These are phyloP conservation scores for Phaethornis superciliosus DNA, from an alignment of 2,113 vertebrate genomes.

Conservation along the genomic window DNA sequence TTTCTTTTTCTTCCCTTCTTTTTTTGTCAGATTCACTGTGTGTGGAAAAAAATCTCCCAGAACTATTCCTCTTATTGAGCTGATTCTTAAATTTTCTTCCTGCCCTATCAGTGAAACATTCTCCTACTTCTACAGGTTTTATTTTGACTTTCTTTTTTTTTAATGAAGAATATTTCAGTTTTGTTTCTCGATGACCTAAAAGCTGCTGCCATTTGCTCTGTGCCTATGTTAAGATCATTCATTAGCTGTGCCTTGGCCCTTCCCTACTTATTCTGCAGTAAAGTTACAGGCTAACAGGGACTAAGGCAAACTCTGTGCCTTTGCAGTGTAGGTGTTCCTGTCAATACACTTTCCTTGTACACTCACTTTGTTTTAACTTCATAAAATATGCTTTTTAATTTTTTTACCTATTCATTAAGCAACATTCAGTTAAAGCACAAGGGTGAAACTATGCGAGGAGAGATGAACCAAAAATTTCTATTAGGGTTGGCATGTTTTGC, in stretches of 20 bases:
- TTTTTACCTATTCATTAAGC: background rate
- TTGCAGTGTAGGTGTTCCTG: background rate
- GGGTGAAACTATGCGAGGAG: background rate
- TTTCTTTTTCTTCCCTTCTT: too few relatives aligned
- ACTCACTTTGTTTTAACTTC: background rate
- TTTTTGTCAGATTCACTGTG: background rate
- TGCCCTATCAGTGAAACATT: background rate
- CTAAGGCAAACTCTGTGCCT: background rate
- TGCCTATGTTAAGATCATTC: background rate
- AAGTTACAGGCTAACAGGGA: background rate
- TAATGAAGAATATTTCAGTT: background rate
- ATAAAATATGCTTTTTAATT: background rate
- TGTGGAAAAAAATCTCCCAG: background rate
- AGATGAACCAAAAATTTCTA: background rate
- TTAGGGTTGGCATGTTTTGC: background rate
- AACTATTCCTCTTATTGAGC: background rate
- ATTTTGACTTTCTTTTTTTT: background rate
- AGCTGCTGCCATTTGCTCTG: background rate
- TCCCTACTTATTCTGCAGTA: background rate
- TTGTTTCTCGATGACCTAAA: background rate
- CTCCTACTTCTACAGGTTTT: background rate
- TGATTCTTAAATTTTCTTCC: background rate
- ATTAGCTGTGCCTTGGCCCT: background rate
- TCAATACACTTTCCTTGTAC: background rate
- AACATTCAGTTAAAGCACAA: background rate